Conservation (phyloP, 2,113 vertebrate genomes). For the Bettongia penicillata region DNA sequence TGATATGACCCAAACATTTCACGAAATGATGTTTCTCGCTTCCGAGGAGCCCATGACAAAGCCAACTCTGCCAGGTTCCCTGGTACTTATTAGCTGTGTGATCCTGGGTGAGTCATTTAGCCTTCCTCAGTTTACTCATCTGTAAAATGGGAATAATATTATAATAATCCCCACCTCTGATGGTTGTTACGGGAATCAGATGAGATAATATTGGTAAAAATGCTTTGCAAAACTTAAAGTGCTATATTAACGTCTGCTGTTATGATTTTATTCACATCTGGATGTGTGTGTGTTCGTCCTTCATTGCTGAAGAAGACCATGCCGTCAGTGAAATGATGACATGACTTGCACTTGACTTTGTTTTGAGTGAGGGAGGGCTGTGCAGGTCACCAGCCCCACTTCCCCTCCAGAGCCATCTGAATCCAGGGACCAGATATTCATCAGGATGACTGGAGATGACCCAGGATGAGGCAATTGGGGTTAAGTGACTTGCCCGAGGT, state of each 20-base stretch:
- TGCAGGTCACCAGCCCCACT: too few relatives aligned
- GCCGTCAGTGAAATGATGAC: too few relatives aligned
- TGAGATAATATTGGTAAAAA: neutral
- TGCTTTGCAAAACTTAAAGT: neutral
- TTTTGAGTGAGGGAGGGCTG: too few relatives aligned
- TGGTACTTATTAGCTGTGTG: neutral
- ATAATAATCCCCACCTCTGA: neutral
- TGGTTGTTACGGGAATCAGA: neutral
- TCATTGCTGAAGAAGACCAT: too few relatives aligned
- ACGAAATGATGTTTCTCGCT: neutral
- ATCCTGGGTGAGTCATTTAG: neutral
- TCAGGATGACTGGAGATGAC: too few relatives aligned
- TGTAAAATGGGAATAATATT: neutral
- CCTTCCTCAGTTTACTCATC: neutral
- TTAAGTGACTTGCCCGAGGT: too few relatives aligned
- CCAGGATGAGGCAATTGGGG: too few relatives aligned
- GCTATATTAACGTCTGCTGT: neutral
- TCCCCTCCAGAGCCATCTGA: too few relatives aligned
- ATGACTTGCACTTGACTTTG: too few relatives aligned
- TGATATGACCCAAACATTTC: neutral
- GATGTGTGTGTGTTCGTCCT: too few relatives aligned
- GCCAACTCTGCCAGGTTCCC: neutral
- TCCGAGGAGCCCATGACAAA: neutral
- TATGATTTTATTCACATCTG: neutral
- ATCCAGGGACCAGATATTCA: too few relatives aligned